These are phyloP conservation scores for Alcedo quadribrachys DNA, from an alignment of 2,797 vertebrate genomes.

Conservation along the genomic window DNA sequence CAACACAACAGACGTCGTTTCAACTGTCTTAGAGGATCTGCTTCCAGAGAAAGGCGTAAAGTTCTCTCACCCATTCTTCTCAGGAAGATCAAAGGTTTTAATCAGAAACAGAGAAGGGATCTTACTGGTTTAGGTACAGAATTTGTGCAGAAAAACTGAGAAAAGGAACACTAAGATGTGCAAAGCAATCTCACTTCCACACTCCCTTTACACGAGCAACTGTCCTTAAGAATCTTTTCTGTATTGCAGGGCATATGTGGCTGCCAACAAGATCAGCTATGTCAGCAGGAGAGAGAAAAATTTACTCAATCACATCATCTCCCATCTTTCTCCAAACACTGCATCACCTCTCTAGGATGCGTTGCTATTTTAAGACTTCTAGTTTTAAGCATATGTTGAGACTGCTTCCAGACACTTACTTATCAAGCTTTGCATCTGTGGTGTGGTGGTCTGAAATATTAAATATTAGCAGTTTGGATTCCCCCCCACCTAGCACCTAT, in stretches of 20 bases:
- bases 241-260: neutral
- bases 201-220: neutral
- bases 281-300: neutral
- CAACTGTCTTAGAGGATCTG: neutral
- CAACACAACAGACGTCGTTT: neutral
- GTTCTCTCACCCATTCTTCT: neutral
- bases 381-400: neutral
- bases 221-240: neutral
- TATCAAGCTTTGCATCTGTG: neutral
- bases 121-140: neutral
- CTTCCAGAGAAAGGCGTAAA: neutral
- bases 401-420: neutral
- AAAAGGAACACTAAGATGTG: neutral
- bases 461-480: neutral
- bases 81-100: neutral
- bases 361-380: constrained; percentile 15
- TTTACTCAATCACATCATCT: neutral
- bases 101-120: neutral
- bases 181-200: neutral
- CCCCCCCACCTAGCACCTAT: fast-evolving
- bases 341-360: constrained; percentile 17
- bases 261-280: neutral
- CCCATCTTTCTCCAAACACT: neutral
- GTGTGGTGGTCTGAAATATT: neutral
- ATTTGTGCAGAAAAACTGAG: neutral